Base-by-base conservation (phyloP, 2,113 vertebrate genomes). In the Cyphomyrus discorhynchus region DNA sequence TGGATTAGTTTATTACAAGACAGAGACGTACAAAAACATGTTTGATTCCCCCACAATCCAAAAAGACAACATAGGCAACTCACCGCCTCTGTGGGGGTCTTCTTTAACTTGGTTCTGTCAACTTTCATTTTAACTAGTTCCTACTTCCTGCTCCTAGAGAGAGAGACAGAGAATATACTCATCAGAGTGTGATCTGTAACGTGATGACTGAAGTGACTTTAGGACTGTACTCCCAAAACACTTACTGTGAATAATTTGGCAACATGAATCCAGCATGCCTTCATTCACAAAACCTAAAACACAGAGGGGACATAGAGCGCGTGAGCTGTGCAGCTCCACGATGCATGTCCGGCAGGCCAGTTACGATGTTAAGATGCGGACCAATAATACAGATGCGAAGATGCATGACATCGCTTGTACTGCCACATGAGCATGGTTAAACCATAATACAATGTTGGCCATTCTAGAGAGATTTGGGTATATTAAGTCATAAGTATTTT, bases 21-120 rank as follows among this genome's bases (percentile, higher is more conserved):
- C 45, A 82, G 46, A 86, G 13, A 88, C 17, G 10, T 49, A 6
- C 49, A 86, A 17, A 50, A 13, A 42, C 56, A 52, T 15, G 62
- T 7, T 50, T 45, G 47, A 66, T 50, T 10, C 3, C 56, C 19
- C 24, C 9, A 88, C 17, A 49, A 27, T 1, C 42, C 5, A 5
- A 31, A 7, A 62, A 58, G 50, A 86, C 11, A 90, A 35, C 21
- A 5, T 46, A 50, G 74, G 56, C 87, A 17, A 91, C 97, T 97
- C 92, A 98, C 98, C 95, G 98, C 98, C 96, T 98, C 98, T 19
- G 98, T 98, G 91, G 98, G 98, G 89, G 97, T 98, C 95, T 98
- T 98, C 95, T 98, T 98, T 94, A 98, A 95, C 94, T 98, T 98
- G 95, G 97, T 98, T 94, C 97, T 95, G 95, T 98, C 98, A 91